A percentile compares a stretch with the other conserved stretches of the same genome.
phyloP scores from a whole-genome alignment of 2,888 invertebrate genomes.

The Drosophila algonquin region DNA sequence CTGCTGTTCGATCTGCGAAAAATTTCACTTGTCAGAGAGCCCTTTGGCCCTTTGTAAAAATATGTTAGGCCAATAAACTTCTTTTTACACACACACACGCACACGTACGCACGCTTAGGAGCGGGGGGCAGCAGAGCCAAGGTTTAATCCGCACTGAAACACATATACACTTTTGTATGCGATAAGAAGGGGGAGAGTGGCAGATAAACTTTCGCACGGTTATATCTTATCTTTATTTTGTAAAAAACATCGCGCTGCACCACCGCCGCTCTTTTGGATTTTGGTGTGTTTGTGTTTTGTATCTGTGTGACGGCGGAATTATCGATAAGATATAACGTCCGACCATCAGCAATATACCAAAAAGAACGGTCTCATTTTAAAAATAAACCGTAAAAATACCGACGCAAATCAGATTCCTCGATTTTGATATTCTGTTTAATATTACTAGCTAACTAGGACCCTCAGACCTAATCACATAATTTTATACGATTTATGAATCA shows the following conservation, averaged over 20 bases:
- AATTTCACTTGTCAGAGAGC: conserved; percentile 19
- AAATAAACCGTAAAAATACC: no score
- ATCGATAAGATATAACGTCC: no score
- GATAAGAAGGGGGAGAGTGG: background rate
- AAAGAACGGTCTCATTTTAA: no score
- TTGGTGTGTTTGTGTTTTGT: no score
- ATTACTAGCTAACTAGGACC: no score
- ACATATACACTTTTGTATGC: background rate
- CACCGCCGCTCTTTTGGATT: background rate
- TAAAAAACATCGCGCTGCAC: background rate
- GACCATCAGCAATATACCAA: no score
- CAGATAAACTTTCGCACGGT: conserved; percentile 6
- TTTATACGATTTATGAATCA: no score
- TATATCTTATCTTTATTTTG: conserved; percentile 62
- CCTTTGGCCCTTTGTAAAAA: conserved; percentile 35
- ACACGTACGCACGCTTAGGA: conserved; percentile 30
- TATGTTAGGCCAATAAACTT: conserved; percentile 50
- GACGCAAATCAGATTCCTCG: no score
- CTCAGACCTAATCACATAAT: no score
- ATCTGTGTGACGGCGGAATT: no score
- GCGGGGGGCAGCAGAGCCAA: conserved; percentile 18
- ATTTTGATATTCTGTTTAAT: no score
- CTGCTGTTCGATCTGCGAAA: conserved; percentile 33
- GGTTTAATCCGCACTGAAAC: conserved; percentile 35
- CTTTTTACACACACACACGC: conserved; percentile 43